Evolutionary conservation across 2,113 vertebrate species (phyloP), one percentile per base, ranked within the genome.

Genomic region (Lontra canadensis): DNA sequence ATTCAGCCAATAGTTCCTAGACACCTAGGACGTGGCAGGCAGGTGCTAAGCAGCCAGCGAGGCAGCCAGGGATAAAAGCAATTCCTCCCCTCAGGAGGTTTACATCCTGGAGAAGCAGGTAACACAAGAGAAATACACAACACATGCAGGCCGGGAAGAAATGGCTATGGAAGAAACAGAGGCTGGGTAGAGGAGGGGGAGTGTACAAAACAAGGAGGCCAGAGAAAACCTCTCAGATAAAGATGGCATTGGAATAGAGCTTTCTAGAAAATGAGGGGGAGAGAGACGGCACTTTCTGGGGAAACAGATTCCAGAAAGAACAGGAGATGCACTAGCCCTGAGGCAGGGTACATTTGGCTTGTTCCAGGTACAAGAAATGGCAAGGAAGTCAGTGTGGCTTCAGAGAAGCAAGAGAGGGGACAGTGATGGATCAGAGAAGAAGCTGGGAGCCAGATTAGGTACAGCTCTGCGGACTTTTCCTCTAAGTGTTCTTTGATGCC

Each of bases 111-210:
- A 63, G 11, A 81, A 69, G 55, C 82, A 63, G 52, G 65, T 7
- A 55, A 20, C 1, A 25, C n/a, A 25, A 4, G 4, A 80, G 1
- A 83, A 67, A 39, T 23, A 39, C 3, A 17, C 2, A 23, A 15
- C 4, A 44, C 0, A 1, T 0, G n/a, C 7, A 34, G 34, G 39
- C 21, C 1, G 0, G 13, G 13, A 83, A 4, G 13, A 1, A 44
- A 21, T 0, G n/a, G 52, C 42, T 20, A 31, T 0, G 3, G 52
- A 1, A 55, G 18, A 93, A 67, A 26, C 4, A 47, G 39, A 69
- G 31, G 47, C 49, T 21, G 23, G 9, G 10, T 1, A 74, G 20
- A 39, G 29, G 42, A 15, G 73, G 59, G 39, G 36, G 3, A 9
- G 34, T 63, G 6, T 42, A 42, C 31, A 17, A 89, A 23, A 25